Conservation (phyloP, 2,888 invertebrate species). For the Folsomia manolachei region DNA sequence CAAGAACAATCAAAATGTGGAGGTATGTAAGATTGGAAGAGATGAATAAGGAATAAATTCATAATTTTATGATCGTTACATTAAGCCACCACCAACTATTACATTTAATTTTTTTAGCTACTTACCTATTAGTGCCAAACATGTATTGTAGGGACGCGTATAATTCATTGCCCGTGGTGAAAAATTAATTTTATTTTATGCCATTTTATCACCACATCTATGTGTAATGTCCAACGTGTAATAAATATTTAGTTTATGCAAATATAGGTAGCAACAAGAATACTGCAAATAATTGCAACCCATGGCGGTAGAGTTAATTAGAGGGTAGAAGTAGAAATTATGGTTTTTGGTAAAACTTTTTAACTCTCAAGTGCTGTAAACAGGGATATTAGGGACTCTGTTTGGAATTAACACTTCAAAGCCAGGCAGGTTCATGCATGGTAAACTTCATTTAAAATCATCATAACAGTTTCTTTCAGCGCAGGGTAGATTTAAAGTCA, state of each 20-base stretch:
- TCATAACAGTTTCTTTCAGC: conserved; percentile 11
- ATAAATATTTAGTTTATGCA: conserved; percentile 9
- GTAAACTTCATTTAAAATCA: conserved; percentile 18
- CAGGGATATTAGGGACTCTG: conserved; percentile 4
- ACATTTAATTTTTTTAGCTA: background rate
- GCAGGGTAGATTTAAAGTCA: no score
- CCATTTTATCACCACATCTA: conserved; percentile 7
- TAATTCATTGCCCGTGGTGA: conserved; percentile 1
- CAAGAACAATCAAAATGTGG: background rate
- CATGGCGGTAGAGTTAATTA: conserved; percentile 10
- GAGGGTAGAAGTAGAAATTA: conserved; percentile 16
- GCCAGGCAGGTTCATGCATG: conserved; percentile 10
- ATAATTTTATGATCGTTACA: background rate
- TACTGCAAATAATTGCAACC: conserved; percentile 18
- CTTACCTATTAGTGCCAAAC: no score
- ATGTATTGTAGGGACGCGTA: background rate
- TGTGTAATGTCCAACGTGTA: background rate
- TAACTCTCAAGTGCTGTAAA: conserved; percentile 15
- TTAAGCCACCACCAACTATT: background rate
- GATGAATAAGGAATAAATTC: background rate
- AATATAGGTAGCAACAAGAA: conserved; percentile 9
- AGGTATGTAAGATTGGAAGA: background rate
- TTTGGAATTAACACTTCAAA: conserved; percentile 12
- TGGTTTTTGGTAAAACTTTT: conserved; percentile 14
- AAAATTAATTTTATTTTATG: conserved; percentile 5